Conservation (phyloP, 1,140 invertebrate species). For the Cyrtorhinus lividipennis region DNA sequence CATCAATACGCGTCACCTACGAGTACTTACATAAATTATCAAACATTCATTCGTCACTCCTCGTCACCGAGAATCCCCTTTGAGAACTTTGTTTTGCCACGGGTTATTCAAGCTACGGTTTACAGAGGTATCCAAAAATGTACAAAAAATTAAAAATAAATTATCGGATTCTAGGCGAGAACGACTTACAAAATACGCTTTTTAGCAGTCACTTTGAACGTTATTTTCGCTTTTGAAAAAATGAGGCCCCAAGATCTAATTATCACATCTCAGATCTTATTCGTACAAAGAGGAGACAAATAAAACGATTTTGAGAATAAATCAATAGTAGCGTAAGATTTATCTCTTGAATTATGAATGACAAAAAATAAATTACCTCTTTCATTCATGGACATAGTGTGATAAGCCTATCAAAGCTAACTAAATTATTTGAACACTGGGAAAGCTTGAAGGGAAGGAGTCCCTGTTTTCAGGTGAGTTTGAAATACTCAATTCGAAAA, state of each 20-base stretch:
- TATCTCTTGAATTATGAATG: too few species aligned
- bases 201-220: background rate
- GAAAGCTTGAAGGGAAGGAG: background rate
- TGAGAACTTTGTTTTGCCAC: background rate
- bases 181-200: background rate
- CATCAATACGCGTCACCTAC: background rate
- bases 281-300: too few species aligned
- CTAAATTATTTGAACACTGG: background rate
- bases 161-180: too few species aligned
- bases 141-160: background rate
- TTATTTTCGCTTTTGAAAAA: background rate
- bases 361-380: too few species aligned
- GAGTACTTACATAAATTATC: background rate
- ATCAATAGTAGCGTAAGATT: too few species aligned
- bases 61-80: background rate
- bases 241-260: background rate
- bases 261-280: background rate
- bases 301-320: too few species aligned
- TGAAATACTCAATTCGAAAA: too few species aligned
- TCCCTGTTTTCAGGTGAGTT: background rate
- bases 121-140: too few species aligned
- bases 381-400: too few species aligned
- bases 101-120: too few species aligned
- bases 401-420: too few species aligned
- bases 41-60: background rate